Conservation (phyloP, 2,888 invertebrate species). For the Troides helena region DNA sequence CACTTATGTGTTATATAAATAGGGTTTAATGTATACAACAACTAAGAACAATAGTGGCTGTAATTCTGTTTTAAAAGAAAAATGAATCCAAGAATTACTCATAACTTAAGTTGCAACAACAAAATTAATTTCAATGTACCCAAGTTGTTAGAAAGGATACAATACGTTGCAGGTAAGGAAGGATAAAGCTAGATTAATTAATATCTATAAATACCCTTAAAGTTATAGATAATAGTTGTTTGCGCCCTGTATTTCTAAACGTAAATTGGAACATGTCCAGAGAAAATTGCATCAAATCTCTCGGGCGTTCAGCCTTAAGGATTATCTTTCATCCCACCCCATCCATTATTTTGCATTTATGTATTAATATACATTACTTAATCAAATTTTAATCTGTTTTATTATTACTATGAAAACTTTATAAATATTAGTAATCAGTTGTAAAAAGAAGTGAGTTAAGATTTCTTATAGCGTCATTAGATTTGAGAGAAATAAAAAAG, state of each 20-base stretch:
- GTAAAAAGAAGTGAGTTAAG: too few relatives aligned
- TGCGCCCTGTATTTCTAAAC: slow-evolving; percentile 12
- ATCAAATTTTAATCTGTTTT: background rate
- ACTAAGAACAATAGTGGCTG: too few relatives aligned
- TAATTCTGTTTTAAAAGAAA: too few relatives aligned
- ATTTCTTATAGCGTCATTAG: too few relatives aligned
- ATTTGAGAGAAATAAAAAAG: too few relatives aligned
- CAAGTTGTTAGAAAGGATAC: too few relatives aligned
- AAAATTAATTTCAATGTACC: too few relatives aligned
- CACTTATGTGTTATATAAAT: too few relatives aligned
- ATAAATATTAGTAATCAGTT: background rate
- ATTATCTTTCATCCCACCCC: slow-evolving; percentile 12
- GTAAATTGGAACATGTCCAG: slow-evolving; percentile 28
- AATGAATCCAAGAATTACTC: too few relatives aligned
- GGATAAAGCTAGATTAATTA: background rate
- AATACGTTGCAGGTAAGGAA: too few relatives aligned
- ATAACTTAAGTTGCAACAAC: too few relatives aligned
- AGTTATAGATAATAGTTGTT: slow-evolving; percentile 18
- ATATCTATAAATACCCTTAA: slow-evolving; percentile 1
- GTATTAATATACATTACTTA: background rate
- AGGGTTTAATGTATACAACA: too few relatives aligned
- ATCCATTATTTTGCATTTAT: slow-evolving; percentile 14
- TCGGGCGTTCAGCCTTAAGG: slow-evolving; percentile 20
- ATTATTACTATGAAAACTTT: background rate
- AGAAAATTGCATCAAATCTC: slow-evolving; percentile 26